Evolutionary conservation across 2,888 invertebrate species (phyloP), one percentile per base, ranked within the genome.

Genomic region (Nomada hirtipes): DNA sequence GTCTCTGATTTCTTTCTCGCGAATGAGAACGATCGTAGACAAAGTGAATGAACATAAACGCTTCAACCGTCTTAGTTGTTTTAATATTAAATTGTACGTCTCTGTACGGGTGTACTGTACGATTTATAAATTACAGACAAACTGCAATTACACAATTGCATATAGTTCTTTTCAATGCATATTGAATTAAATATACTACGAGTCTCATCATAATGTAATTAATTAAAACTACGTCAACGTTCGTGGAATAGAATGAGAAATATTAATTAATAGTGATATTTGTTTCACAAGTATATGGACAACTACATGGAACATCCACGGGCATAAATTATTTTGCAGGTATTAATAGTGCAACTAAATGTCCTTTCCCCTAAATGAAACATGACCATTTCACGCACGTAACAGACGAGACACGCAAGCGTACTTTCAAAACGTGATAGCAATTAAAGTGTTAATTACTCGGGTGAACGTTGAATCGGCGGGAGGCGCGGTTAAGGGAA

Each of bases 371-470:
- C 10, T 47, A 20, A 70, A 47, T 47, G 67, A 77, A 55, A 68
- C 60, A 47, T 55, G 63, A 11, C 50, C 11, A n/a, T 63, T 59
- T 36, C 64, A 53, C 52, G 63, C 63, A 47, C 55, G 50, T 63
- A 50, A 65, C 71, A 11, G 53, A 42, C 64, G 1, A 61, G 61
- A 53, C 78, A 69, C 57, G 76, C 59, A 53, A 57, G 44, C 57
- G 59, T 64, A 20, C 78, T 42, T 11, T 42, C 20, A 29, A 71
- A 79, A 71, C 73, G 81, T 73, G 61, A 57, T 61, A 61, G 80
- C 67, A 57, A 80, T 80, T 80, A 80, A 67, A 73, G 63, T 61
- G 73, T 80, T 80, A 80, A 80, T 80, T 80, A 80, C 81, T 73
- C 57, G 23, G 52, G 67, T 50, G 57, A 73, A 57, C 36, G 52